Percentiles rank a stretch among this genome's conserved stretches.
phyloP scores from a whole-genome alignment of 2,888 invertebrate genomes.

The Ectropis crepuscularia region DNA sequence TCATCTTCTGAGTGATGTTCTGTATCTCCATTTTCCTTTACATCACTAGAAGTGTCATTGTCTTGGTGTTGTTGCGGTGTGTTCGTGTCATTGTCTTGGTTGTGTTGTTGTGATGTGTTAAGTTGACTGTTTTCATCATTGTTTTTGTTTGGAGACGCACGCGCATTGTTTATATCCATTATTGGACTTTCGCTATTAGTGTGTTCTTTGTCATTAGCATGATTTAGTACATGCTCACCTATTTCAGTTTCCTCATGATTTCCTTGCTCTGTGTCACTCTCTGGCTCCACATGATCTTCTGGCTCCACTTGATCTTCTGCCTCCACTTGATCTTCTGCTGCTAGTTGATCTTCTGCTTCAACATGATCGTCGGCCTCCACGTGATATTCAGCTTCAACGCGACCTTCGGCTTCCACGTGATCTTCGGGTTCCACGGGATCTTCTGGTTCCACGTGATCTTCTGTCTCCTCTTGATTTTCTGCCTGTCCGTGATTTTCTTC shows the following conservation, averaged over 20 bases:
- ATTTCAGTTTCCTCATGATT: not conserved
- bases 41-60: too few relatives aligned
- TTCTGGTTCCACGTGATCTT: slow-evolving; percentile 11
- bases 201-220: slow-evolving; percentile 34
- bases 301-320: slow-evolving; percentile 39
- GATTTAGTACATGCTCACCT: slow-evolving; percentile 4
- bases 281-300: slow-evolving; percentile 29
- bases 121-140: not conserved
- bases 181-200: slow-evolving; percentile 42
- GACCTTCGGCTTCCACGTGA: not conserved
- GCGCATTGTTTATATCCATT: slow-evolving; percentile 14
- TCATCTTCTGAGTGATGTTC: slow-evolving; percentile 13
- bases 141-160: slow-evolving; percentile 11
- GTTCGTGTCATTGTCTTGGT: too few relatives aligned
- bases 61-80: too few relatives aligned
- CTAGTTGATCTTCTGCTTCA: not conserved
- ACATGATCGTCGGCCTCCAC: too few relatives aligned
- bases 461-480: too few relatives aligned
- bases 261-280: too few relatives aligned
- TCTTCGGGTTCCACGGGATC: slow-evolving; percentile 20
- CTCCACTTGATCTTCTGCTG: not conserved
- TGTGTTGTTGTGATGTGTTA: too few relatives aligned
- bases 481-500: not conserved
- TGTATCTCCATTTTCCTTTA: not conserved
- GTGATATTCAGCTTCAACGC: not conserved